Percentiles rank a stretch among this genome's conserved stretches.
phyloP scores from a whole-genome alignment of 92 coral and sea anemone species.

The Hydrozoanthus gracilis region DNA sequence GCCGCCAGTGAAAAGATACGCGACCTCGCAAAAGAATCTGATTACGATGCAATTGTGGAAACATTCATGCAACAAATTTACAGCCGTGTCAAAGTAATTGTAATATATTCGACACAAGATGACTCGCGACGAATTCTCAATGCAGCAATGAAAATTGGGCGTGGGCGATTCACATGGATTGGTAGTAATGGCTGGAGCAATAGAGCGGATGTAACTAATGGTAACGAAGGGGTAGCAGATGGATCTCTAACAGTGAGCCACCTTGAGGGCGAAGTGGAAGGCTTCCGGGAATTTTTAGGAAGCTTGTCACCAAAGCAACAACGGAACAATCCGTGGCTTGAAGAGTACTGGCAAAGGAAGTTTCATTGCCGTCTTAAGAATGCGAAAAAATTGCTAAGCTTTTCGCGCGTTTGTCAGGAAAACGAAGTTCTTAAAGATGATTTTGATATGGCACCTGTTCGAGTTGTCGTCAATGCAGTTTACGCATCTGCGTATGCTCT shows the following conservation, averaged over 20 bases:
- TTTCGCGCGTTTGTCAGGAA: slow-evolving; percentile 50
- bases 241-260: slow-evolving; percentile 90
- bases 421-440: slow-evolving; percentile 56
- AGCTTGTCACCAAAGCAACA: slow-evolving; percentile 54
- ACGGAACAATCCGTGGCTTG: slow-evolving; percentile 78
- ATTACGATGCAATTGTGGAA: slow-evolving; percentile 52
- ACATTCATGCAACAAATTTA: slow-evolving; percentile 5
- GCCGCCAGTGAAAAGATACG: slow-evolving; percentile 64
- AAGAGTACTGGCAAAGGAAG: slow-evolving; percentile 87
- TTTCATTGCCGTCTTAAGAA: slow-evolving; percentile 66
- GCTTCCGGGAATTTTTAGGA: slow-evolving; percentile 69
- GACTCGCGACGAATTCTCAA: slow-evolving; percentile 81
- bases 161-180: slow-evolving; percentile 78
- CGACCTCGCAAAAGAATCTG: slow-evolving; percentile 48
- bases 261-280: slow-evolving; percentile 81
- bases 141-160: slow-evolving; percentile 73
- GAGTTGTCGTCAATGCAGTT: slow-evolving; percentile 91
- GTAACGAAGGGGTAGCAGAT: slow-evolving; percentile 80
- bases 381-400: slow-evolving; percentile 54
- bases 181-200: slow-evolving; percentile 98
- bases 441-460: slow-evolving; percentile 82
- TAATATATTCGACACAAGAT: slow-evolving; percentile 77
- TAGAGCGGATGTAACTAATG: slow-evolving; percentile 84
- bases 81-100: slow-evolving; percentile 64
- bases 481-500: slow-evolving; percentile 90